Base-by-base conservation (phyloP, 2,888 invertebrate genomes). In the Lycocerus yunnanus region DNA sequence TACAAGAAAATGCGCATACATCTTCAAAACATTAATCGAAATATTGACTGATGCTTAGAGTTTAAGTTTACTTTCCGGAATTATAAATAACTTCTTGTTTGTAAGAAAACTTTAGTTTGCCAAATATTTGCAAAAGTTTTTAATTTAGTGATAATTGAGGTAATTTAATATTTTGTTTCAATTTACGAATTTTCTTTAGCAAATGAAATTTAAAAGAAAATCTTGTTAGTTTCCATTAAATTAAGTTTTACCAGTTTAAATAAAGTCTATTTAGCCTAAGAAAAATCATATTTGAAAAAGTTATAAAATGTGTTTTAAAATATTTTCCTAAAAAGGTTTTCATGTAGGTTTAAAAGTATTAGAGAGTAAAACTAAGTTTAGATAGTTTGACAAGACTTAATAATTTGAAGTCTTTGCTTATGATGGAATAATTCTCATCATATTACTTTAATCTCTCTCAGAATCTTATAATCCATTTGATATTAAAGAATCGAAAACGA, bases 1-100 rank as follows among this genome's bases (percentile, higher is more conserved):
- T 63, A 63, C 61, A 63, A 63, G 61, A 63, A 63, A 63, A 63
- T 63, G 61, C 61, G 61, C 61, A 63, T 63, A 63, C 61, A 63
- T 16, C 61, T 20, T 63, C 61, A 63, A 63, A 16, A 63, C 16
- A 63, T 63, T 63, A 63, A 63, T 63, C 61, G 61, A 63, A 63
- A 63, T 63, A 63, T 63, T 63, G 61, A 63, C 61, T 16, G 18
- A 63, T 13, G 61, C 61, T 63, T 63, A 63, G 43, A 43, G 43
- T 43, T 43, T 43, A 43, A 43, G 43, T 43, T 43, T 43, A 43
- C 43, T 43, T 43, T 43, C n/a, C n/a, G n/a, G n/a, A 43, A 43
- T 43, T 43, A 43, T 43, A 43, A 43, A n/a, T 43, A 43, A 43
- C 43, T 43, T 43, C 43, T n/a, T 43, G 43, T 43, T 43, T n/a